A percentile compares a stretch with the other conserved stretches of the same genome.
Conservation (phyloP, 1,140 invertebrate species). For the Lithobius niger region DNA sequence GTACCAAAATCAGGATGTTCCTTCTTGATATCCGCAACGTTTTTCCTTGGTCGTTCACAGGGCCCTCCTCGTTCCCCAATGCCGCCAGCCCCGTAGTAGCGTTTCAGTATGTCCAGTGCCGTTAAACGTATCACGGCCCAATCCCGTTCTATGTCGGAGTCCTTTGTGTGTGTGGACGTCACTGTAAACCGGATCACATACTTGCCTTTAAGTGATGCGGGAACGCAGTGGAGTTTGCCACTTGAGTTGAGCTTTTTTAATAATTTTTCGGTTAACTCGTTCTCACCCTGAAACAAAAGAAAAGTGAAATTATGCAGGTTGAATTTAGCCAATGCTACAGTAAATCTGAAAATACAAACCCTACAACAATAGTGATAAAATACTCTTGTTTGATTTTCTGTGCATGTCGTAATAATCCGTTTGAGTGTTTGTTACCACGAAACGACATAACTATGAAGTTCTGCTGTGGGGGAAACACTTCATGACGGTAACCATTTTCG, state of each 20-base stretch:
- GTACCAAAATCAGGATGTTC: conserved; percentile 74
- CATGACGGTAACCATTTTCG: no score
- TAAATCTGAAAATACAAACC: no score
- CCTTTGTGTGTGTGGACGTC: conserved; percentile 77
- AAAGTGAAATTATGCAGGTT: no score
- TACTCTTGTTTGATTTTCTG: no score
- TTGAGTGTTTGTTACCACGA: no score
- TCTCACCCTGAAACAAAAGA: conserved; percentile 30
- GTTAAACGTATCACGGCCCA: conserved; percentile 76
- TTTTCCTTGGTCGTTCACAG: conserved; percentile 12
- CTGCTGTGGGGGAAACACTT: no score
- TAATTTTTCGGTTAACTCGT: conserved; percentile 38
- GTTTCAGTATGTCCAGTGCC: conserved; percentile 50
- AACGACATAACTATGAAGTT: no score
- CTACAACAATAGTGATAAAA: no score
- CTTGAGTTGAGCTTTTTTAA: conserved; percentile 40
- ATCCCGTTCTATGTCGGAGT: conserved; percentile 69
- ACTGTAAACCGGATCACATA: conserved; percentile 90
- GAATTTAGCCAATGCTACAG: no score
- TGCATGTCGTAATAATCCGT: no score
- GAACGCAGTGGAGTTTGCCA: conserved; percentile 39
- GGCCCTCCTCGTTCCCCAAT: no score
- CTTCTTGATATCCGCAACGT: conserved; percentile 26
- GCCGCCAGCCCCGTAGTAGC: no score
- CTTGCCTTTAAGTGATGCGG: conserved; percentile 43